phyloP scores from a whole-genome alignment of 1,140 invertebrate species.

The Neodiprion fabricii region DNA sequence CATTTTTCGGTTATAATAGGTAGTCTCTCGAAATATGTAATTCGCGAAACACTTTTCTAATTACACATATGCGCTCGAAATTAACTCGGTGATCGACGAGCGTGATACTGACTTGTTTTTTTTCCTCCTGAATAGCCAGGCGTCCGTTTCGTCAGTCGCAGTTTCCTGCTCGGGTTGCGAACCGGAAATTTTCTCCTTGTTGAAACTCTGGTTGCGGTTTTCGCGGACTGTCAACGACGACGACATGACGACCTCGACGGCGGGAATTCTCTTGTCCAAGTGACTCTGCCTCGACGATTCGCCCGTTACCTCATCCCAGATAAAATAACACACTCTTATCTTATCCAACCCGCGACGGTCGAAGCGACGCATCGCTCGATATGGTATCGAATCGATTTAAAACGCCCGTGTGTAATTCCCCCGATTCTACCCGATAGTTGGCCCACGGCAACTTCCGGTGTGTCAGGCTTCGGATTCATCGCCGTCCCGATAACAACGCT shows the following conservation, averaged over 20 bases:
- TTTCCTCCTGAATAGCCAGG: not conserved
- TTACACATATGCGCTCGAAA: not conserved
- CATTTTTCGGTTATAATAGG: not conserved
- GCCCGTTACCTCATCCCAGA: too few relatives aligned
- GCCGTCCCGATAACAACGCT: too few relatives aligned
- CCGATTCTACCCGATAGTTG: too few relatives aligned
- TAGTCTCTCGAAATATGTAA: too few relatives aligned
- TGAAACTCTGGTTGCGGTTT: not conserved
- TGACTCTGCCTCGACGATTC: not conserved
- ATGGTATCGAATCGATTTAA: not conserved
- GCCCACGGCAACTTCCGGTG: too few relatives aligned
- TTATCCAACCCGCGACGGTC: not conserved
- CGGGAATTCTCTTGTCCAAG: not conserved
- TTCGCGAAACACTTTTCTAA: not conserved
- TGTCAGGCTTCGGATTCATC: too few relatives aligned
- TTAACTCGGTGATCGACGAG: not conserved
- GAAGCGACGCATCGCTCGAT: not conserved
- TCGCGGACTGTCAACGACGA: not conserved
- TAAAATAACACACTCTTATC: not conserved
- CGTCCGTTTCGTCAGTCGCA: not conserved
- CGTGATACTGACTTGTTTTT: not conserved
- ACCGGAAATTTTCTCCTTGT: not conserved
- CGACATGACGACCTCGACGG: not conserved
- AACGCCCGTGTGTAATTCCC: too few relatives aligned
- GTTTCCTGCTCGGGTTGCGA: not conserved